Base-by-base conservation (phyloP, 2,888 invertebrate species). In the Acleris literana region DNA sequence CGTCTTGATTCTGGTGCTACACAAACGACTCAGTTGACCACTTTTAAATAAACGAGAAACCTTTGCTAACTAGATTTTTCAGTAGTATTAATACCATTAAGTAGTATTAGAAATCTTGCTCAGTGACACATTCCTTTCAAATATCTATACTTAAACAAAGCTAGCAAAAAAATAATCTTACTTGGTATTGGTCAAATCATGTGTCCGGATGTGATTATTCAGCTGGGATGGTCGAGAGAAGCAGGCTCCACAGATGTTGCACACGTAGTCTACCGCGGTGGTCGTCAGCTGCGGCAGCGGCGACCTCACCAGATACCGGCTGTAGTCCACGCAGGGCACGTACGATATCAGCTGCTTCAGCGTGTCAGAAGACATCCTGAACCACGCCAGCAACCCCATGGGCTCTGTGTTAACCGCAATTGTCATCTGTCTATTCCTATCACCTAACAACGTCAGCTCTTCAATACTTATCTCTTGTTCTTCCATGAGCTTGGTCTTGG, bases 371-470 rank as follows among this genome's bases (percentile, higher is more conserved):
- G 90, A 89, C 51, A 90, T 74, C 20, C 76, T 80, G 53, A 91
- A 48, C 48, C 91, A 71, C 2, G 84, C 81, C 1, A 84, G 59
- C 13, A 90, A 70, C 11, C 88, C 84, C 1, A 90, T 63, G 7
- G 90, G 90, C 57, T 91, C 92, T 4, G 91, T 91, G 63, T 91
- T 91, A n/a, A 88, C 86, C 3, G 87, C 88, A 64, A 85, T 85
- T 0, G 86, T 82, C 72, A 84, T 81, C 48, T 60, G 69, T 9
- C 58, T 74, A 7, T 56, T 48, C 7, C 63, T 44, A 11, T 56
- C 51, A n/a, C 68, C 58, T 5, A 63, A 62, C 25, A 60, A 51
- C 17, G 25, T 54, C 3, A 74, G 70, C 51, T 78, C 76, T 68
- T 80, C 72, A 3, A 75, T 58, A n/a, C 67, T 58, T 25, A 67